A percentile compares a stretch with the other conserved stretches of the same genome.
These are phyloP conservation scores for Heliconius cydno DNA, from an alignment of 2,888 invertebrate species.

Conservation along the genomic window DNA sequence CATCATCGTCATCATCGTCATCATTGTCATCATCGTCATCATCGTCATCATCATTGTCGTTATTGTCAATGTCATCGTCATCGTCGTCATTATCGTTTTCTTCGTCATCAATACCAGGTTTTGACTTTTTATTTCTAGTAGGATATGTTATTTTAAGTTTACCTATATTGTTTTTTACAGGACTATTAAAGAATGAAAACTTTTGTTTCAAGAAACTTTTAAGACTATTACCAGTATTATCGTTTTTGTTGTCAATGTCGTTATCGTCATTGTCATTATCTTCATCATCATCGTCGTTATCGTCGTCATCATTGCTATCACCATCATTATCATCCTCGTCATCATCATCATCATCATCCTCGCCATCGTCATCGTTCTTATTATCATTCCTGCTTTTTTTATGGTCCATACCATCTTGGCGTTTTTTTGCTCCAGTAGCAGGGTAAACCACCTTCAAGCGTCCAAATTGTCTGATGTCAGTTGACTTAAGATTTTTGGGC, in stretches of 20 bases:
- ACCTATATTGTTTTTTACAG: constrained; percentile 63
- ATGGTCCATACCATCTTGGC: constrained; percentile 51
- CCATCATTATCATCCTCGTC: constrained; percentile 73
- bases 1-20: constrained; percentile 75
- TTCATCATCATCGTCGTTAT: constrained; percentile 60
- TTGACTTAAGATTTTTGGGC: constrained; percentile 51
- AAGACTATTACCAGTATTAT: constrained; percentile 62
- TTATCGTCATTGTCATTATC: constrained; percentile 73
- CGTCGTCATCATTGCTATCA: constrained; percentile 73
- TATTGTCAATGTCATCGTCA: constrained; percentile 59
- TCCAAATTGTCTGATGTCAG: constrained; percentile 63
- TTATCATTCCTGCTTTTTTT: constrained; percentile 66
- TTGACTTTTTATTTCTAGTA: constrained; percentile 53
- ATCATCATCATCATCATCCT: constrained; percentile 72
- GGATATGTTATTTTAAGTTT: constrained; percentile 34
- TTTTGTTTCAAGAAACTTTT: constrained; percentile 38
- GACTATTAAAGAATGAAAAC: constrained; percentile 52
- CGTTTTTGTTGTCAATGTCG: constrained; percentile 73
- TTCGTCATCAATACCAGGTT: constrained; percentile 60
- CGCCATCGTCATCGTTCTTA: constrained; percentile 75
- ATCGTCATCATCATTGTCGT: constrained; percentile 74
- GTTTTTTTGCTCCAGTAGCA: constrained; percentile 47
- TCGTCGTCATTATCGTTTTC: constrained; percentile 71
- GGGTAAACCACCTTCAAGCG: constrained; percentile 65
- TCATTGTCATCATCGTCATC: constrained; percentile 74